Evolutionary conservation across 2,888 invertebrate species (phyloP).

Genomic region (Drosophila sordidapex): DNA sequence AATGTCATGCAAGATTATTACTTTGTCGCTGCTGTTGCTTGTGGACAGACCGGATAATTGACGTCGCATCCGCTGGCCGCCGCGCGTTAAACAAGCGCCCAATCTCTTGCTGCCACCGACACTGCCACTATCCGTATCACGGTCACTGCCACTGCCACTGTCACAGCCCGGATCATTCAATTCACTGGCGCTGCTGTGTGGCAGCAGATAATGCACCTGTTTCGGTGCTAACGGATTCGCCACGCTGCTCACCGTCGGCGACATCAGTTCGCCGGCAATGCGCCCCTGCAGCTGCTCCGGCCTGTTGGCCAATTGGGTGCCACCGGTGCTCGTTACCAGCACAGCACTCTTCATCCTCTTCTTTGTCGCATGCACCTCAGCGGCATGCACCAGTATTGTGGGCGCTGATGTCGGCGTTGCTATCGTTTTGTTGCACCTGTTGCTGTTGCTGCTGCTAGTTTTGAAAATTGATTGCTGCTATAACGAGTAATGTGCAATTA

Average conservation of each 20-base stretch:
- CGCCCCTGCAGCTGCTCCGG: constrained; percentile 34
- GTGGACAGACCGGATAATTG: constrained; percentile 72
- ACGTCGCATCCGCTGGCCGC: constrained; percentile 59
- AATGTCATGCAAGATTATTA: constrained; percentile 78
- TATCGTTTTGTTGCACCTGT: constrained; percentile 30
- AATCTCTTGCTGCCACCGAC: constrained; percentile 15
- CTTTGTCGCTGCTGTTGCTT: constrained; percentile 79
- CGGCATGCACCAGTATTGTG: constrained; percentile 78
- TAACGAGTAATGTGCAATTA: constrained; percentile 81
- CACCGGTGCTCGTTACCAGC: constrained; percentile 56
- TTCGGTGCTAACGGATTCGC: constrained; percentile 53
- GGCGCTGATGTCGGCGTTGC: constrained; percentile 48
- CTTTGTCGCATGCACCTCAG: constrained; percentile 76
- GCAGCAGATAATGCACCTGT: constrained; percentile 63
- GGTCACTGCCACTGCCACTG: not conserved
- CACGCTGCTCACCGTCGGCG: constrained; percentile 14
- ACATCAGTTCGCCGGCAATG: constrained; percentile 21
- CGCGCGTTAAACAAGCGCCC: constrained; percentile 11
- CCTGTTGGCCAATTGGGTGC: constrained; percentile 45
- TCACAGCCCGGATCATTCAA: constrained; percentile 34
- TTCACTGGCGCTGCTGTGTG: constrained; percentile 32
- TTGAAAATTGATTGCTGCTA: constrained; percentile 82
- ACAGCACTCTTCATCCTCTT: constrained; percentile 68
- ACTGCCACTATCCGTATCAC: not conserved
- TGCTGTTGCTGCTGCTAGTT: constrained; percentile 67